Base-by-base conservation (phyloP, 2,797 vertebrate genomes). In the Cirrhinus mrigala region DNA sequence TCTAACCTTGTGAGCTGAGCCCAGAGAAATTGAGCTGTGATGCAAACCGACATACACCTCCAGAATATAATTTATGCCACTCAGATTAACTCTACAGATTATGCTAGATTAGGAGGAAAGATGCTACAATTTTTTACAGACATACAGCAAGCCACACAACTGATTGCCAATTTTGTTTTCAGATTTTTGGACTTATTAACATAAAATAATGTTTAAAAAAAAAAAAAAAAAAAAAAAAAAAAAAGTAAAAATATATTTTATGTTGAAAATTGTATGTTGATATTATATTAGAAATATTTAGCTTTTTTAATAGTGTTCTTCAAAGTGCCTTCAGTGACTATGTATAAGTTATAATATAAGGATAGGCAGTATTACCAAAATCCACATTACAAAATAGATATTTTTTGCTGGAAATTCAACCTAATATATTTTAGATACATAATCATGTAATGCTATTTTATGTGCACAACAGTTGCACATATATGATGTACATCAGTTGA, bases 11-110 rank as follows among this genome's bases (percentile, higher is more conserved):
- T 66, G 18, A 80, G 54, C 11, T 14, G 44, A 66, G 40, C 16
- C 58, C 60, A 66, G 60, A 68, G 11, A 68, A 52, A 52, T 22
- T 6, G 0, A 18, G 40, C 29, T 48, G 44, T 68, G 46, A 54
- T 4, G 10, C 10, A 82, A 71, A 9, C 29, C 27, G 33, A 70
- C 37, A 46, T 73, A 73, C 11, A 74, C 11, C 37, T 82, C 14
- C 6, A 74, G 5, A 48, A 73, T 73, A 60, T 70, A 33, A 82
- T 46, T 82, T 50, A 54, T 71, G 69, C 52, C 9, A 1, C 54
- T 60, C 11, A 15, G 9, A 82, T 48, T 46, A 82, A 10, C 44
- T 85, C 14, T 14, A 80, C 56, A 73, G 56, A 64, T 85, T 80
- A 74, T 24, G 22, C 29, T 24, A 9, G 68, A 73, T 62, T 71